Conservation (phyloP, 1,140 invertebrate species). For the Leptonema lineaticorne region DNA sequence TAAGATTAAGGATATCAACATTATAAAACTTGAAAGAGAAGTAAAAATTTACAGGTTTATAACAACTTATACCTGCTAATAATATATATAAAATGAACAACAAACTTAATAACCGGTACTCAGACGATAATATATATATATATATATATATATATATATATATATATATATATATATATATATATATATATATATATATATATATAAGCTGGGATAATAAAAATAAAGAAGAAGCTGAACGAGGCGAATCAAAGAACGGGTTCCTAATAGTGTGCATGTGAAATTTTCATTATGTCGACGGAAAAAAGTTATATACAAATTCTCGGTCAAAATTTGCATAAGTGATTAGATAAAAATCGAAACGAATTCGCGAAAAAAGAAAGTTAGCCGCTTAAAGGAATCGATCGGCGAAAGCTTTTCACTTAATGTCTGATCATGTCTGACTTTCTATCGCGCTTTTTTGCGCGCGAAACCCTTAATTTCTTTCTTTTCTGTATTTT, state of each 20-base stretch:
- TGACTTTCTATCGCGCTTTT: background rate
- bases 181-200: background rate
- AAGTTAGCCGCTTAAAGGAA: background rate
- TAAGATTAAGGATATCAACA: too few species aligned
- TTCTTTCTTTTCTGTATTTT: too few species aligned
- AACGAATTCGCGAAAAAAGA: constrained; percentile 5
- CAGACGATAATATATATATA: background rate
- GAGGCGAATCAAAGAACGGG: too few species aligned
- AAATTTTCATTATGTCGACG: background rate
- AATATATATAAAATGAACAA: too few species aligned
- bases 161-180: background rate
- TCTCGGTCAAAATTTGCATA: constrained; percentile 19
- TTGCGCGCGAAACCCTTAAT: background rate
- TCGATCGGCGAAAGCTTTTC: background rate
- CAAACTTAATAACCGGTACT: too few species aligned
- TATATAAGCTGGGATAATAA: too few species aligned
- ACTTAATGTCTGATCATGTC: constrained; percentile 14
- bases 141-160: background rate
- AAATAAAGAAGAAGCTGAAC: too few species aligned
- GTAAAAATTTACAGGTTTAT: too few species aligned
- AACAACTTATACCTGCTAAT: too few species aligned
- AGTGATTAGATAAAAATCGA: constrained; percentile 6
- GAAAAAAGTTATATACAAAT: background rate
- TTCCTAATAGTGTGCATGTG: background rate
- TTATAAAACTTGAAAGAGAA: too few species aligned